A percentile compares a stretch with the other conserved stretches of the same genome.
These are phyloP conservation scores for Agrotis puta DNA, from an alignment of 2,888 invertebrate species.

Conservation along the genomic window DNA sequence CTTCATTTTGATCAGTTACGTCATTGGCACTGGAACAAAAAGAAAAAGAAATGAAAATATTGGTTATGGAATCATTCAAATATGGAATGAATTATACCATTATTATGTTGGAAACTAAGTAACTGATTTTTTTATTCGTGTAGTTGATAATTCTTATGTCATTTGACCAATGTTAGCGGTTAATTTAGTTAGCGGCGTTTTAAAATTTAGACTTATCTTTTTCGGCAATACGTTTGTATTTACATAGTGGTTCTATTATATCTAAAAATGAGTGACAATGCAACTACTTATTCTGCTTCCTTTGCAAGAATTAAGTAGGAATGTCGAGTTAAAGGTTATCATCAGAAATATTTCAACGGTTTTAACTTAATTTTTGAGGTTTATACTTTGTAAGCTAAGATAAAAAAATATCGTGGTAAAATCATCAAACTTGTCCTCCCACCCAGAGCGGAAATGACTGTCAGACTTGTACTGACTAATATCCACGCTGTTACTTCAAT, in stretches of 20 bases:
- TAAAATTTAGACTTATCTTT: background rate
- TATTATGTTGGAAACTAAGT: background rate
- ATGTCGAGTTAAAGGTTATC: conserved; percentile 14
- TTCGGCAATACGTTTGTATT: too few species aligned
- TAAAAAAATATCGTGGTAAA: too few species aligned
- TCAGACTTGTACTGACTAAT: too few species aligned
- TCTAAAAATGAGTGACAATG: background rate
- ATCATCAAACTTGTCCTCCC: too few species aligned
- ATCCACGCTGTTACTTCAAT: too few species aligned
- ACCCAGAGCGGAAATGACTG: too few species aligned
- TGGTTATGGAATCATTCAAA: background rate
- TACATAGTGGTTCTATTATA: conserved; percentile 12
- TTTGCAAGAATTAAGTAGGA: conserved; percentile 5
- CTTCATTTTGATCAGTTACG: conserved; percentile 79
- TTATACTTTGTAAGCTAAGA: background rate
- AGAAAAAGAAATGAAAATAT: background rate
- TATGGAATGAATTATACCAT: too few species aligned
- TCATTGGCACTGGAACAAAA: conserved; percentile 78
- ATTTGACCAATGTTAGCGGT: too few species aligned
- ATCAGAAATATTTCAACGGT: background rate
- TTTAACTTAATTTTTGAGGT: background rate
- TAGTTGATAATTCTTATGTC: too few species aligned
- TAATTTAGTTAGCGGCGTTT: too few species aligned
- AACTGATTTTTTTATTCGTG: too few species aligned
- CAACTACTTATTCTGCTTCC: background rate